Conservation (phyloP, 2,888 invertebrate genomes). For the Thecophora atra region DNA sequence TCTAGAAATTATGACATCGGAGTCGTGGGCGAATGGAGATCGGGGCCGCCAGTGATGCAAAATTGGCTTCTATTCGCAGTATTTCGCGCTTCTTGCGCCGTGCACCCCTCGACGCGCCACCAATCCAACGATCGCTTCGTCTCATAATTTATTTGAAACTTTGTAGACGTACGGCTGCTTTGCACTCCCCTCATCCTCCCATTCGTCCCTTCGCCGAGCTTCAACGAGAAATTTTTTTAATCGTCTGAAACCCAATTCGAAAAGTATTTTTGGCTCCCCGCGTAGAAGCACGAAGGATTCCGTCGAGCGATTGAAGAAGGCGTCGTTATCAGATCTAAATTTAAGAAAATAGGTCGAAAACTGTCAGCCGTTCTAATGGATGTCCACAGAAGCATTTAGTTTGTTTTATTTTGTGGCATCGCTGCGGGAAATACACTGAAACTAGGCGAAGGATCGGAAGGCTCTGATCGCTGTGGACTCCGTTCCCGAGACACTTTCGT, state of each 20-base stretch:
- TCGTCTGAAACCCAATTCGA: neutral
- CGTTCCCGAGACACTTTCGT: no score
- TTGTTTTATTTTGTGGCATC: neutral
- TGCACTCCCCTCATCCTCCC: no score
- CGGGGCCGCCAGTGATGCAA: neutral
- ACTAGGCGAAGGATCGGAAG: no score
- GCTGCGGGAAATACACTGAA: no score
- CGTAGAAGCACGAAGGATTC: neutral
- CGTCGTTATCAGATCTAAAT: neutral
- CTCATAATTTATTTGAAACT: constrained; percentile 13
- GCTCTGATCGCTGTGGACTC: no score
- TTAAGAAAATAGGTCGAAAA: neutral
- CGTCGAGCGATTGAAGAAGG: neutral
- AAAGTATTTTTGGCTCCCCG: neutral
- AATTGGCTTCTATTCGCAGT: neutral
- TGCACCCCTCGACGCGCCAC: neutral
- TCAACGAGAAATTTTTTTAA: neutral
- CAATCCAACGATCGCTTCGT: no score
- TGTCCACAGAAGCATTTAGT: neutral
- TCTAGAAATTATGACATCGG: constrained; percentile 28
- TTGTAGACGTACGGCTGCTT: constrained; percentile 8
- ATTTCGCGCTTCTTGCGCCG: neutral
- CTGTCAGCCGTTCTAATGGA: neutral
- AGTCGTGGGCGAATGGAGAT: neutral
- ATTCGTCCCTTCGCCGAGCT: no score